Conservation (phyloP, 2,888 invertebrate genomes). For the Archips crataeganus region DNA sequence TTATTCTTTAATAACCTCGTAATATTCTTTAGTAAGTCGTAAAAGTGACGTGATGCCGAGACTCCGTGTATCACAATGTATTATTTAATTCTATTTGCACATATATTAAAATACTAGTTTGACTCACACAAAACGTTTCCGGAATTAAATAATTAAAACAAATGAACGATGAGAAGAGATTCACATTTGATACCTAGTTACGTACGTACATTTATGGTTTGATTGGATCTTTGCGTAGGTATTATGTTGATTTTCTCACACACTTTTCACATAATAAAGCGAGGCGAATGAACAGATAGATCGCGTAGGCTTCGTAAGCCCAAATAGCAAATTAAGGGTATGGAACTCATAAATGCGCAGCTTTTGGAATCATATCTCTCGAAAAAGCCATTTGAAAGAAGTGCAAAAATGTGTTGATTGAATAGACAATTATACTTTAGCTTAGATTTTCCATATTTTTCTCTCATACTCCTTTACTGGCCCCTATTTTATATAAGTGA, state of each 20-base stretch:
- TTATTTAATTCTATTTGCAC: conserved; percentile 10
- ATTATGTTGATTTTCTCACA: conserved; percentile 1
- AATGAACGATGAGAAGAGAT: not conserved
- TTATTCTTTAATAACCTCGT: no score
- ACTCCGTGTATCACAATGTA: not conserved
- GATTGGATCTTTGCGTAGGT: not conserved
- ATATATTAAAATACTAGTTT: not conserved
- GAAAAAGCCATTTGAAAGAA: no score
- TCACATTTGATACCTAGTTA: not conserved
- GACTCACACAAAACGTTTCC: not conserved
- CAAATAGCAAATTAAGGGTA: no score
- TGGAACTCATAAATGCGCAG: no score
- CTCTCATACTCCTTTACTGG: no score
- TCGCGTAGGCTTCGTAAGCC: no score
- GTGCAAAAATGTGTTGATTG: no score
- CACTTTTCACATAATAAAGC: not conserved
- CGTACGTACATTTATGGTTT: no score
- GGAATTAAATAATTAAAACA: not conserved
- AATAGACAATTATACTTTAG: no score
- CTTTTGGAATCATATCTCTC: no score
- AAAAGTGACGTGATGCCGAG: conserved; percentile 3
- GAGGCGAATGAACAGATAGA: not conserved
- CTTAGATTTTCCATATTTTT: no score
- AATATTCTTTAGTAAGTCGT: not conserved
- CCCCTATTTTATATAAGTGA: no score